Evolutionary conservation across 2,888 invertebrate genomes (phyloP).

Genomic region (Phytoseiulus persimilis): DNA sequence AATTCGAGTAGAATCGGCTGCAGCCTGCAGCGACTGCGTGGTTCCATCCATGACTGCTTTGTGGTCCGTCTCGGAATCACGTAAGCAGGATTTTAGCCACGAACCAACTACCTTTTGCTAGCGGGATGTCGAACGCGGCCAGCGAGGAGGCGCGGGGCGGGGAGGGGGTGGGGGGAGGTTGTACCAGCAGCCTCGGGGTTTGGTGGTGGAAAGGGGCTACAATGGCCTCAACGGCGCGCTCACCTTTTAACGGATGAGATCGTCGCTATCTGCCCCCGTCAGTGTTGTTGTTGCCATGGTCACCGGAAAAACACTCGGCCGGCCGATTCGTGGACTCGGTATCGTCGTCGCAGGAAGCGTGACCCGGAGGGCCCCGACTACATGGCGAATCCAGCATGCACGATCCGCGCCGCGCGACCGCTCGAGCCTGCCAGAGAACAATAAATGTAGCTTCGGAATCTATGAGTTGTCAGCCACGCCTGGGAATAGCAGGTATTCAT

Average conservation of each 20-base stretch:
- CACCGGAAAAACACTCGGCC: not conserved
- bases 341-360: not conserved
- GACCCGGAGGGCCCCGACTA: not conserved
- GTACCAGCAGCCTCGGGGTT: not conserved
- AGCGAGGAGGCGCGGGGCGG: not conserved
- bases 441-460: not conserved
- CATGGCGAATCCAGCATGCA: not conserved
- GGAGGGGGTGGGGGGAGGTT: not conserved
- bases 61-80: constrained; percentile 5
- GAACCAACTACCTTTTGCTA: not conserved
- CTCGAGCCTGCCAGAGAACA: not conserved
- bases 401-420: not conserved
- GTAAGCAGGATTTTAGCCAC: not conserved
- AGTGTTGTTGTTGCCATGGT: not conserved
- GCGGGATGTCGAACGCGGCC: not conserved
- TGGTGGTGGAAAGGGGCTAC: not conserved
- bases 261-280: constrained; percentile 20
- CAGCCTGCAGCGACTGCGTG: not conserved
- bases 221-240: not conserved
- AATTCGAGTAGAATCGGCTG: not conserved
- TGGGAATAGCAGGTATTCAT: constrained; percentile 5
- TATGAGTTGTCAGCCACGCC: constrained; percentile 5
- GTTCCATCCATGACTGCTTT: not conserved
- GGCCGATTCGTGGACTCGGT: not conserved
- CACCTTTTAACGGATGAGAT: constrained; percentile 36